These are phyloP conservation scores for Sisyra terminalis DNA, from an alignment of 2,888 invertebrate genomes.

Conservation along the genomic window DNA sequence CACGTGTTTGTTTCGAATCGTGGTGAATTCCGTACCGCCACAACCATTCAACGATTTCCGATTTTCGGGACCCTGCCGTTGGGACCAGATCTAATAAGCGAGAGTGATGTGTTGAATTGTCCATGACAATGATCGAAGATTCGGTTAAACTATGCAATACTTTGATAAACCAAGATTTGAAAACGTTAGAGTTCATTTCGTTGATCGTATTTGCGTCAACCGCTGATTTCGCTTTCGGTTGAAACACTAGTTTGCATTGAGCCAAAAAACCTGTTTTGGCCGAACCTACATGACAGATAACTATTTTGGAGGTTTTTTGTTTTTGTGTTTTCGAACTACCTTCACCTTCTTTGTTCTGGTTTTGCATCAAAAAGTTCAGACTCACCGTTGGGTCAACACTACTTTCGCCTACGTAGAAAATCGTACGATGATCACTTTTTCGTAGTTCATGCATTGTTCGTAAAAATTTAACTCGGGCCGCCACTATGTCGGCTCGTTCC, in stretches of 20 bases:
- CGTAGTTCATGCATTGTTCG: slow-evolving; percentile 7
- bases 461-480: slow-evolving; percentile 6
- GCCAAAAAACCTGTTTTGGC: slow-evolving; percentile 6
- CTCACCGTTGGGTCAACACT: slow-evolving; percentile 3
- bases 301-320: not conserved
- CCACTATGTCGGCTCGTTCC: slow-evolving; percentile 7
- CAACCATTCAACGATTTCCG: slow-evolving; percentile 13
- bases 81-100: slow-evolving; percentile 10
- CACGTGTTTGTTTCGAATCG: slow-evolving; percentile 11
- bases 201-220: slow-evolving; percentile 1
- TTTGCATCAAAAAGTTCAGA: not conserved
- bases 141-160: slow-evolving; percentile 12
- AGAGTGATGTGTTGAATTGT: slow-evolving; percentile 15
- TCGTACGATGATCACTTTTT: slow-evolving; percentile 2
- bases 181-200: slow-evolving; percentile 6
- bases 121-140: slow-evolving; percentile 14
- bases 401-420: slow-evolving; percentile 6
- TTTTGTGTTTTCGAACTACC: not conserved
- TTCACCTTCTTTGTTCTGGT: slow-evolving; percentile 3
- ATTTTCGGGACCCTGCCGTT: slow-evolving; percentile 10
- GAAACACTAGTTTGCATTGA: slow-evolving; percentile 7
- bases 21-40: slow-evolving; percentile 9
- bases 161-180: slow-evolving; percentile 7
- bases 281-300: slow-evolving; percentile 6
- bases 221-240: slow-evolving; percentile 4